Evolutionary conservation across 1,140 invertebrate species (phyloP).

Genomic region (Laupala kohalensis): DNA sequence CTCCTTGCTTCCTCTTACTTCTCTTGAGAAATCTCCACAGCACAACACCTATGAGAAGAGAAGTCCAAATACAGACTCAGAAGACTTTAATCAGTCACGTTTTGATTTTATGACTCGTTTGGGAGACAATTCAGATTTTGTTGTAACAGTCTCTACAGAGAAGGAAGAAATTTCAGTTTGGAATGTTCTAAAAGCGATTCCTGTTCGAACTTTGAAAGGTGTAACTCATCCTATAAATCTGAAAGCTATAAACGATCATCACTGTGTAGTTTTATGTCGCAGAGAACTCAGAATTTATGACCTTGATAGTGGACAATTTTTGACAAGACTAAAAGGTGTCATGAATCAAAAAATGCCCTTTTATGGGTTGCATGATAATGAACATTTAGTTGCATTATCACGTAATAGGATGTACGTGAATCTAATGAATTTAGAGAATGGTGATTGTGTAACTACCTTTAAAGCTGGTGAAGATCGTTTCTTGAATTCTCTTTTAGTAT

Average conservation of each 20-base stretch:
- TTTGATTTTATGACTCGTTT: conserved; percentile 42
- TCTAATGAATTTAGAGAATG: conserved; percentile 68
- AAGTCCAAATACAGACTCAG: background rate
- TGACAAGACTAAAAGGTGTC: conserved; percentile 64
- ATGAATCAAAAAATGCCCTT: conserved; percentile 90
- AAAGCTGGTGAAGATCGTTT: conserved; percentile 80
- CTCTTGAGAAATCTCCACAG: background rate
- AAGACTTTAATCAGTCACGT: conserved; percentile 1
- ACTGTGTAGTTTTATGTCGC: conserved; percentile 65
- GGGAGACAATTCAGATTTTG: conserved; percentile 42
- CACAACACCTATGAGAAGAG: background rate
- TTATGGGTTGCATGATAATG: conserved; percentile 65
- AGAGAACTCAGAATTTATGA: conserved; percentile 68
- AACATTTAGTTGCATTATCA: conserved; percentile 66
- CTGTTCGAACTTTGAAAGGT: conserved; percentile 51
- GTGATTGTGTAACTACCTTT: conserved; percentile 75
- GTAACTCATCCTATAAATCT: conserved; percentile 54
- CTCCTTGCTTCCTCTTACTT: conserved; percentile 3
- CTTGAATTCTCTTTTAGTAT: conserved; percentile 73
- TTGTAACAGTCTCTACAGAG: conserved; percentile 57
- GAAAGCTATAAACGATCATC: conserved; percentile 50
- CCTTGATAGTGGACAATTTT: conserved; percentile 53
- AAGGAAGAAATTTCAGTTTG: conserved; percentile 66
- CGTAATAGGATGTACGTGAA: conserved; percentile 84
- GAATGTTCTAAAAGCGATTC: conserved; percentile 41